Conservation (phyloP, 2,113 vertebrate species). For the Sardina pilchardus region DNA sequence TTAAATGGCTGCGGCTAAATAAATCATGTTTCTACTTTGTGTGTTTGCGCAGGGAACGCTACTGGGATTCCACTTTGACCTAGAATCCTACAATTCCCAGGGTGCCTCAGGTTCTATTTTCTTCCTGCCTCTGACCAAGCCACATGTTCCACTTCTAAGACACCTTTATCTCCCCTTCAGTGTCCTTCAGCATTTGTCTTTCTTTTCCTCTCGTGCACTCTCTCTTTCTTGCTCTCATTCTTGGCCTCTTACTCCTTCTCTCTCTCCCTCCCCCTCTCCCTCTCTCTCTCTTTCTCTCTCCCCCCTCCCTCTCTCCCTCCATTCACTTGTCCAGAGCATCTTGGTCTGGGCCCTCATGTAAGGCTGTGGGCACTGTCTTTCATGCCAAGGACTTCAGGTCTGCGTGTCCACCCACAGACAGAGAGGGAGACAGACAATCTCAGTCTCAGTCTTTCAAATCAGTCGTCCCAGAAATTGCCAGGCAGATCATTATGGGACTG, state of each 20-base stretch:
- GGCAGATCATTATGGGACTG: not conserved
- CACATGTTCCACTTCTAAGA: not conserved
- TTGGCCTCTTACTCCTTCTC: not conserved
- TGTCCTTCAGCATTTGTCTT: not conserved
- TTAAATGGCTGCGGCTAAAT: not conserved
- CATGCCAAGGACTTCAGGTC: not conserved
- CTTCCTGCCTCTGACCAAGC: not conserved
- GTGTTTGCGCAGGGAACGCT: not conserved
- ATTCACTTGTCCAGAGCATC: not conserved
- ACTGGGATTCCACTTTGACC: not conserved
- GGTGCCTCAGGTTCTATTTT: not conserved
- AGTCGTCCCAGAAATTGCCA: not conserved
- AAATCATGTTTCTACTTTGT: not conserved
- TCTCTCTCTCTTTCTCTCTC: not conserved
- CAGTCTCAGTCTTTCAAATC: not conserved
- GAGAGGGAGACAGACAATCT: not conserved
- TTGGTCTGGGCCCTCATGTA: too few relatives aligned
- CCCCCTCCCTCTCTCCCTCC: not conserved
- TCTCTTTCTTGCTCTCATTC: slow-evolving; percentile 9
- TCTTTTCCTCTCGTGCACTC: not conserved
- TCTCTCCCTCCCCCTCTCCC: not conserved
- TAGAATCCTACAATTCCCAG: slow-evolving; percentile 14
- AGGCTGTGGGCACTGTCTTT: too few relatives aligned
- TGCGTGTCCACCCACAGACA: not conserved
- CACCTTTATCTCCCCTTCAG: slow-evolving; percentile 11